Evolutionary conservation across 2,797 vertebrate species (phyloP).

Genomic region (Falco berigora): DNA sequence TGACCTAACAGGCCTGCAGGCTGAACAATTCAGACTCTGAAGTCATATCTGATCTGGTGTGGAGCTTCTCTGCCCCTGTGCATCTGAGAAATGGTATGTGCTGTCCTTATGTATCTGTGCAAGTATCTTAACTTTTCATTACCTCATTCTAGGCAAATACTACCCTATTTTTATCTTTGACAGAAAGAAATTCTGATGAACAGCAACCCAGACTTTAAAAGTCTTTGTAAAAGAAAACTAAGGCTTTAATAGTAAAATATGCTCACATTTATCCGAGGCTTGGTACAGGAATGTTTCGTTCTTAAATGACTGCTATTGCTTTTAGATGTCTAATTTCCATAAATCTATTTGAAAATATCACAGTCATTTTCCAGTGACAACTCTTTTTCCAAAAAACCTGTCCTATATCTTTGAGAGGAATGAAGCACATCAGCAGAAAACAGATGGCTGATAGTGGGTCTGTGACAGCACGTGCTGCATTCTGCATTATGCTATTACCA

Average conservation of each 20-base stretch:
- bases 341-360: neutral
- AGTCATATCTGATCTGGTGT: neutral
- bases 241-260: neutral
- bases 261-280: neutral
- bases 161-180: neutral
- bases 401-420: neutral
- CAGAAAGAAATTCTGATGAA: neutral
- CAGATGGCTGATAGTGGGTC: neutral
- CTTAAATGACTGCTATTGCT: neutral
- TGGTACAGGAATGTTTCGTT: neutral
- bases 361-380: neutral
- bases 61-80: neutral
- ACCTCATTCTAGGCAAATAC: neutral
- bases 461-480: neutral
- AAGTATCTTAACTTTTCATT: neutral
- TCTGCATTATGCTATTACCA: neutral
- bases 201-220: neutral
- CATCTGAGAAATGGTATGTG: neutral
- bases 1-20: neutral
- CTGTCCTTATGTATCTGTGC: neutral
- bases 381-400: neutral
- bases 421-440: neutral
- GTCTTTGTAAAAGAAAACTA: neutral
- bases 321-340: constrained; percentile 1
- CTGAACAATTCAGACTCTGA: neutral